Percentiles rank a stretch among this genome's conserved stretches.
phyloP scores from a whole-genome alignment of 2,797 vertebrate genomes.

The Sparus aurata region DNA sequence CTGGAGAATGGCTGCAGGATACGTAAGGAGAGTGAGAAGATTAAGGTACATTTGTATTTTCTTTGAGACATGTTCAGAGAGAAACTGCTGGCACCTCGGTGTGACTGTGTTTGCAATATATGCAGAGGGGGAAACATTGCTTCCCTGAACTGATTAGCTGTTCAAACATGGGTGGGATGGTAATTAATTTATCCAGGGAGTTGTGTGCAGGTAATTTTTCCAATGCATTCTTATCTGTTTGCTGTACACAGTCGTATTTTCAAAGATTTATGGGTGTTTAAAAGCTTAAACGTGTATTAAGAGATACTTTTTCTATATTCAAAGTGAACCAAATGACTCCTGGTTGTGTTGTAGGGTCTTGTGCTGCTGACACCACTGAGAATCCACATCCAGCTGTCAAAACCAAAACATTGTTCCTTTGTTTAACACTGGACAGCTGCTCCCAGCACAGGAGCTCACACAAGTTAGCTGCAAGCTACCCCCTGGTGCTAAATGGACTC shows the following conservation, averaged over 20 bases:
- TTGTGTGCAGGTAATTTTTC: conserved; percentile 6
- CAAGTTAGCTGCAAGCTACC: conserved; percentile 21
- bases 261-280: neutral
- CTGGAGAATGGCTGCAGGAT: conserved; percentile 89
- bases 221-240: conserved; percentile 5
- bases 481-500: conserved; percentile 15
- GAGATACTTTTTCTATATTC: neutral
- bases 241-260: neutral
- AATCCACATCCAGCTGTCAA: conserved; percentile 49
- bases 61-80: conserved; percentile 16
- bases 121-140: conserved; percentile 25
- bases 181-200: conserved; percentile 31
- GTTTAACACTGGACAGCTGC: conserved; percentile 43
- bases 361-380: conserved; percentile 30
- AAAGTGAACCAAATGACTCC: neutral
- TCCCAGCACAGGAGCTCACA: conserved; percentile 40
- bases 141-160: conserved; percentile 36
- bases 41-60: conserved; percentile 89
- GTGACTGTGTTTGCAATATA: conserved; percentile 38
- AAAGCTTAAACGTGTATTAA: neutral
- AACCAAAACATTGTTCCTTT: conserved; percentile 34
- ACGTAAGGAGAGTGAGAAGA: conserved; percentile 94
- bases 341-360: neutral
- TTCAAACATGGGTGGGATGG: conserved; percentile 37
- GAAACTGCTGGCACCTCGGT: conserved; percentile 26